Evolutionary conservation across 2,113 vertebrate species (phyloP).

Genomic region (Aviceda subcristata): DNA sequence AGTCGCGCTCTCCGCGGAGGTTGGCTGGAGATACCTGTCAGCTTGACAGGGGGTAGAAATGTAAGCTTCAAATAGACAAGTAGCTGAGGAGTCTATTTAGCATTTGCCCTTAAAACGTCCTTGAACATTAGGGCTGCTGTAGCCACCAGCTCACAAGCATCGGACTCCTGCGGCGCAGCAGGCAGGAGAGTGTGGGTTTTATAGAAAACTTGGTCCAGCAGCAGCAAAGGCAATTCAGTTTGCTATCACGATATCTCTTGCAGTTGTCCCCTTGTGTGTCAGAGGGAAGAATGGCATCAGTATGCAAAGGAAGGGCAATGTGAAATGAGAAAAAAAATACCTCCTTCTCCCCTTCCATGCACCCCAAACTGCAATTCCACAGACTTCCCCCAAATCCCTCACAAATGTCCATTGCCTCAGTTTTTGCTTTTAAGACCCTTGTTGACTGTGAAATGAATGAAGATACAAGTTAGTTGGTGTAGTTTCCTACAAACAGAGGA

Average conservation of each 20-base stretch:
- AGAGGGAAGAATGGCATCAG: not conserved
- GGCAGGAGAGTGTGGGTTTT: conserved; percentile 50
- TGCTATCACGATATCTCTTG: not conserved
- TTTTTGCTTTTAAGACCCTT: conserved; percentile 46
- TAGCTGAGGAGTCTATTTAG: conserved; percentile 43
- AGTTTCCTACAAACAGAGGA: conserved; percentile 19
- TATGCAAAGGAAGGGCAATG: not conserved
- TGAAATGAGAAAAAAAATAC: not conserved
- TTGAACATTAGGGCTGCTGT: conserved; percentile 23
- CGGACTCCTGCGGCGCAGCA: conserved; percentile 3
- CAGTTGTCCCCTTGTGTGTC: conserved; percentile 7
- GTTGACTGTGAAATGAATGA: conserved; percentile 65
- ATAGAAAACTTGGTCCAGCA: conserved; percentile 70
- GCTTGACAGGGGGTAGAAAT: conserved; percentile 55
- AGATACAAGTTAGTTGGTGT: conserved; percentile 52
- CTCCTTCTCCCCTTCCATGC: not conserved
- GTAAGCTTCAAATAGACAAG: conserved; percentile 41
- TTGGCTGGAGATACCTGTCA: conserved; percentile 67
- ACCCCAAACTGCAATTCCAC: conserved; percentile 37
- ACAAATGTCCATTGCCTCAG: conserved; percentile 9
- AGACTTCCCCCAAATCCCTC: conserved; percentile 46
- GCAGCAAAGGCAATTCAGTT: conserved; percentile 65
- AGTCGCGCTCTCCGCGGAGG: not conserved
- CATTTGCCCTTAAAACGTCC: conserved; percentile 52
- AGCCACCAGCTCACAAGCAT: conserved; percentile 39